Evolutionary conservation across 2,113 vertebrate genomes (phyloP), one percentile per base, ranked within the genome.

Genomic region (Entomyzon cyanotis): DNA sequence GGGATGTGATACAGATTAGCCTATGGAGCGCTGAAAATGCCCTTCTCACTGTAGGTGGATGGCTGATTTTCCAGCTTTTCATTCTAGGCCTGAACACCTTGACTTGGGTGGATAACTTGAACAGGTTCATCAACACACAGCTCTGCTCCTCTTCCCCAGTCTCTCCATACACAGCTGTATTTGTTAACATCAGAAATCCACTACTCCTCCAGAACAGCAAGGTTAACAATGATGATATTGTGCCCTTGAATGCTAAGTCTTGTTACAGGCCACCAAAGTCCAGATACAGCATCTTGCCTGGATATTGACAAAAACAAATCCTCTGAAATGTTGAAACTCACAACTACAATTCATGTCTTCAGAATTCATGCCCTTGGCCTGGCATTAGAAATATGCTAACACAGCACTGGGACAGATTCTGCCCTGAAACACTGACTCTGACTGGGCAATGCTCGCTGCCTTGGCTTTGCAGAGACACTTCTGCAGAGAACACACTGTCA

Each of bases 201-300:
- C 8, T 3, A 1, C 47, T 27, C 21, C 52, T 62, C 6, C 73
- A 24, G 30, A 31, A 27, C 1, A 50, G 60, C 47, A 19, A 22
- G 42, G 23, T 12, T 12, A 42, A 14, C 35, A 15, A 12, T 0
- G 18, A 22, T 2, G 27, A 46, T 2, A 9, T 1, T 12, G 30
- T n/a, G 4, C 3, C 10, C 20, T 8, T 17, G 71, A 39, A 1
- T 2, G 33, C 50, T 44, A 19, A 24, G 30, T 6, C 30, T 27
- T 60, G 7, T 1, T 10, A 7, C 52, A 46, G 16, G 46, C 46
- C 52, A n/a, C 30, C 50, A 1, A 46, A 31, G 39, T 4, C 50
- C 0, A 0, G 24, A 31, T 2, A 18, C 28, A 11, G 0, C 1
- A 31, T 4, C 87, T 10, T 20, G 41, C 74, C 58, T 27, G 52